These are phyloP conservation scores for Drosophila niveifrons DNA, from an alignment of 2,888 invertebrate genomes.

Conservation along the genomic window DNA sequence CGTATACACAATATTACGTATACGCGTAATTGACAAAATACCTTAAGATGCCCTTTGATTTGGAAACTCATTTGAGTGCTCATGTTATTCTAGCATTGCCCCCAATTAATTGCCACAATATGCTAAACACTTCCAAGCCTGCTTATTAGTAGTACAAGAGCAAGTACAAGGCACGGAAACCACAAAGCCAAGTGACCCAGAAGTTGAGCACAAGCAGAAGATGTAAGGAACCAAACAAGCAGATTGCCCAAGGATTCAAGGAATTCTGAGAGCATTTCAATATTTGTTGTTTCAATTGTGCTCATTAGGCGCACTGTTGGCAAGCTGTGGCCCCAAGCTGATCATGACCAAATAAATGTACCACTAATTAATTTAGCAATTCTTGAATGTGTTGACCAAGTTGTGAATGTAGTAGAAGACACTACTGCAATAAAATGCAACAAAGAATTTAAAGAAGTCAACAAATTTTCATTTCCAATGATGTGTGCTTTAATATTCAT, in stretches of 20 bases:
- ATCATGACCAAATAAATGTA: conserved; percentile 2
- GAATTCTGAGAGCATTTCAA: conserved; percentile 9
- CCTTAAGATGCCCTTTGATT: neutral
- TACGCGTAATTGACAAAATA: neutral
- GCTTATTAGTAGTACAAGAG: neutral
- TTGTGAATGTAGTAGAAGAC: neutral
- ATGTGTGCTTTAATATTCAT: too few relatives aligned
- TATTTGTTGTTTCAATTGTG: conserved; percentile 23
- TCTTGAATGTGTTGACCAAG: conserved; percentile 1
- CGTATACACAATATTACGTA: too few relatives aligned
- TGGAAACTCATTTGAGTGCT: neutral
- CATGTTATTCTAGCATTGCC: neutral
- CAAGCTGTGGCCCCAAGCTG: neutral
- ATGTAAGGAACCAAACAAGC: neutral
- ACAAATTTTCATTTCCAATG: too few relatives aligned
- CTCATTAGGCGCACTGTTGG: conserved; percentile 15
- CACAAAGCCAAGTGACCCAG: conserved; percentile 2
- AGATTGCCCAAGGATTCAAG: neutral
- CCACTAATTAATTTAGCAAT: conserved; percentile 23
- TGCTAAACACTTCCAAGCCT: conserved; percentile 2
- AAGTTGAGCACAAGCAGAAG: neutral
- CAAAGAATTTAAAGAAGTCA: too few relatives aligned
- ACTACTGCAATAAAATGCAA: neutral
- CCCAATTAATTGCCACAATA: conserved; percentile 2
- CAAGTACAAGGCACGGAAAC: neutral